Evolutionary conservation across 2,797 vertebrate species (phyloP).

Genomic region (Pangasius krempfi): DNA sequence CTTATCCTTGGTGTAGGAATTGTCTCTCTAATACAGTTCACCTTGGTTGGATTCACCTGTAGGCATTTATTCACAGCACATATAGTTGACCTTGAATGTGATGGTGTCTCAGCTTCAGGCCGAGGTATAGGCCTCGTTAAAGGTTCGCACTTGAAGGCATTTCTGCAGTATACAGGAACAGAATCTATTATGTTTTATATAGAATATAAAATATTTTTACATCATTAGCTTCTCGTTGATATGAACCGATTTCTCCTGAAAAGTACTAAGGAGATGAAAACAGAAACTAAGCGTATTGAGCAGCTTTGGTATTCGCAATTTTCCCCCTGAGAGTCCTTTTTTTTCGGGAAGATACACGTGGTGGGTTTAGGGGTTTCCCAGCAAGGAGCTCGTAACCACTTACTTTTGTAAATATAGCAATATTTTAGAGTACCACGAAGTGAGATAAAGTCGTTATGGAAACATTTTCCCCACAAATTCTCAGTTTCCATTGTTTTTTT

Average conservation of each 20-base stretch:
- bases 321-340: not conserved
- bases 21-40: not conserved
- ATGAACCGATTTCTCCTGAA: not conserved
- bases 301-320: not conserved
- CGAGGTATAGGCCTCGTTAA: not conserved
- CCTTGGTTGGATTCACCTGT: not conserved
- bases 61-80: not conserved
- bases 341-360: not conserved
- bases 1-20: not conserved
- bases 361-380: not conserved
- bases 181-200: not conserved
- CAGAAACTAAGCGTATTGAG: not conserved
- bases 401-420: not conserved
- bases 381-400: not conserved
- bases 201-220: not conserved
- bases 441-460: not conserved
- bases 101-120: not conserved
- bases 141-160: not conserved
- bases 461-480: not conserved
- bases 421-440: not conserved
- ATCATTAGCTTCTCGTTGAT: not conserved
- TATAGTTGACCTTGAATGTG: constrained; percentile 4
- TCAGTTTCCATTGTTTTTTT: not conserved
- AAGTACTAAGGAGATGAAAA: not conserved
- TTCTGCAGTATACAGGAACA: not conserved